Conservation (phyloP, 1,140 invertebrate species). For the Triops longicaudatus region DNA sequence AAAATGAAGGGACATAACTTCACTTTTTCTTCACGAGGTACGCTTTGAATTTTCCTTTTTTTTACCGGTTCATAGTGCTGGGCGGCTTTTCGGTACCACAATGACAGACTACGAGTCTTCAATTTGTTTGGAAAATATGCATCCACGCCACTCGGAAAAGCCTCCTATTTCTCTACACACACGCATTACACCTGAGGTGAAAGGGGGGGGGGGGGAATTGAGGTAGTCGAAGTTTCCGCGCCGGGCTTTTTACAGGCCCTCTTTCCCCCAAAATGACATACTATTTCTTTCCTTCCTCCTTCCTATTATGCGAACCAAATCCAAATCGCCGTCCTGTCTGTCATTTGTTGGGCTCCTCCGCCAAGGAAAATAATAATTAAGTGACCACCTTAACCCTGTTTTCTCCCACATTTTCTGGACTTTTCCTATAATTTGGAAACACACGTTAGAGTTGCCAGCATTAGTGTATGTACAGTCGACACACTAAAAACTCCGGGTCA, state of each 20-base stretch:
- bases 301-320: slow-evolving; percentile 8
- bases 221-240: too few relatives aligned
- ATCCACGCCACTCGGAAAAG: not conserved
- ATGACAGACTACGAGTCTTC: not conserved
- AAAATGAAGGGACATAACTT: too few relatives aligned
- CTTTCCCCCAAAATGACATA: not conserved
- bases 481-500: too few relatives aligned
- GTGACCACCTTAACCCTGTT: not conserved
- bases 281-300: not conserved
- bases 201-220: too few relatives aligned
- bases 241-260: too few relatives aligned
- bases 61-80: not conserved
- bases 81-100: not conserved
- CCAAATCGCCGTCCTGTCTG: not conserved
- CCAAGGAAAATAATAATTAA: slow-evolving; percentile 13
- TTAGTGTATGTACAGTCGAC: too few relatives aligned
- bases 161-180: not conserved
- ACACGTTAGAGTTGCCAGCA: too few relatives aligned
- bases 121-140: slow-evolving; percentile 2
- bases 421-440: too few relatives aligned
- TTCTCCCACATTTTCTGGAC: not conserved
- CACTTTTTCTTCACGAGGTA: too few relatives aligned
- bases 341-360: slow-evolving; percentile 1
- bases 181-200: not conserved
- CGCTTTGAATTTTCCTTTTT: not conserved